phyloP scores from a whole-genome alignment of 2,888 invertebrate species.

The Amblyjoppa proteus region DNA sequence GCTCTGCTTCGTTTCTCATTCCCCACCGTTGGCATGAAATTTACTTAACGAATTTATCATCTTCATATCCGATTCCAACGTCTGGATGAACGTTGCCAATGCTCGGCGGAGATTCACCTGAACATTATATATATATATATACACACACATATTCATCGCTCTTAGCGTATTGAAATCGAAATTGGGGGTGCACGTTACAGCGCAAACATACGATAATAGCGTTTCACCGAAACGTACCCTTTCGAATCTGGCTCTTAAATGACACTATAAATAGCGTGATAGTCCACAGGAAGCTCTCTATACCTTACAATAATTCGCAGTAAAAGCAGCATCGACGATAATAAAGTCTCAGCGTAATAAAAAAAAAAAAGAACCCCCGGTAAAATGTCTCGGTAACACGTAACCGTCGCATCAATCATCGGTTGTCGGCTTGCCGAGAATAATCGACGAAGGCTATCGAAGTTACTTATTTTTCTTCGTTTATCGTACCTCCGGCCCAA shows the following conservation, averaged over 20 bases:
- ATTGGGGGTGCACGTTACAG: constrained; percentile 6
- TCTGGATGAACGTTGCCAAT: constrained; percentile 70
- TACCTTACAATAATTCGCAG: constrained; percentile 5
- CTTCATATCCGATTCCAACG: constrained; percentile 72
- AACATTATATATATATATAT: constrained; percentile 10
- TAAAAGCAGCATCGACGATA: constrained; percentile 34
- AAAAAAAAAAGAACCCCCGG: background rate
- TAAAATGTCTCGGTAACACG: constrained; percentile 57
- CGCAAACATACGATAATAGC: constrained; percentile 18
- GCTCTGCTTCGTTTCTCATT: constrained; percentile 8
- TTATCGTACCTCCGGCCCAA: background rate
- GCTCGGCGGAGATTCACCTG: constrained; percentile 67
- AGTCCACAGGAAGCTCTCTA: background rate
- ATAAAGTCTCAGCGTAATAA: constrained; percentile 47
- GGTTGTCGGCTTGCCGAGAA: constrained; percentile 35
- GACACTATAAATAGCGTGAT: constrained; percentile 44
- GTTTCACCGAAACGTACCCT: constrained; percentile 28
- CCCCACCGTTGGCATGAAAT: background rate
- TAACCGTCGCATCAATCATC: constrained; percentile 65
- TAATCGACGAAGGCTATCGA: constrained; percentile 59
- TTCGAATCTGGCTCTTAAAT: constrained; percentile 16
- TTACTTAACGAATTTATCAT: constrained; percentile 74
- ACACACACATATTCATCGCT: background rate
- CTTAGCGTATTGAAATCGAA: background rate
- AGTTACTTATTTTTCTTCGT: constrained; percentile 31